A percentile compares a stretch with the other conserved stretches of the same genome.
Conservation (phyloP, 1,140 invertebrate species). For the Drosophila trapezifrons region DNA sequence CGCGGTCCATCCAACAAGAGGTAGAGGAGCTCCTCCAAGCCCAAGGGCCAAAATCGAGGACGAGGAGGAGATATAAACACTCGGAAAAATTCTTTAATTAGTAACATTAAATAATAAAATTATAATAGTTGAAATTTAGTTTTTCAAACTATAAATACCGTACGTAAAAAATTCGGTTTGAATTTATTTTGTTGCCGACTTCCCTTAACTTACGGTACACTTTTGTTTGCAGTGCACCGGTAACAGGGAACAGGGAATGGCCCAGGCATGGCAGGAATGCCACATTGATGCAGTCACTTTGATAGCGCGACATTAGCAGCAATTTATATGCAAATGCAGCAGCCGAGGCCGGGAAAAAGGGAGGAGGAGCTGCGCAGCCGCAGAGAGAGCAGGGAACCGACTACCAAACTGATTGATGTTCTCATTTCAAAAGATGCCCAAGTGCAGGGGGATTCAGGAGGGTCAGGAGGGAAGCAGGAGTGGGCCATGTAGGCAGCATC, state of each 20-base stretch:
- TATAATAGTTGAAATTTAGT: too few species aligned
- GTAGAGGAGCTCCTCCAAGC: constrained; percentile 25
- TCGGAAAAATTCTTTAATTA: constrained; percentile 3
- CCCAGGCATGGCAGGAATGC: constrained; percentile 44
- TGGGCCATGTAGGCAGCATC: constrained; percentile 58
- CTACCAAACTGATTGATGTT: constrained; percentile 71
- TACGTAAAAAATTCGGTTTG: too few species aligned
- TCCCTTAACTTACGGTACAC: too few species aligned
- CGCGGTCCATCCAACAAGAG: constrained; percentile 21
- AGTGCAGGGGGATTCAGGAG: constrained; percentile 25
- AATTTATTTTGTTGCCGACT: too few species aligned
- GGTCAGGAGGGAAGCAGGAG: constrained; percentile 3
- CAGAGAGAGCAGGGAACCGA: constrained; percentile 4
- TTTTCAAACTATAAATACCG: too few species aligned
- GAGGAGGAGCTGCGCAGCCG: constrained; percentile 10
- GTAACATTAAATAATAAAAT: not conserved
- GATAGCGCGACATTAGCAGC: constrained; percentile 83
- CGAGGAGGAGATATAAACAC: constrained; percentile 18
- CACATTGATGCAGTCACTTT: constrained; percentile 80
- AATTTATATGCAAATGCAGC: constrained; percentile 83
- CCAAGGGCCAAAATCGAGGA: constrained; percentile 12
- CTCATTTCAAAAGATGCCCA: constrained; percentile 71
- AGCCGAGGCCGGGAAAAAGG: constrained; percentile 21
- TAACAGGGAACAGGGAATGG: constrained; percentile 49
- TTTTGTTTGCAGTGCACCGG: constrained; percentile 20